A percentile compares a stretch with the other conserved stretches of the same genome.
Evolutionary conservation across 2,888 invertebrate species (phyloP).

Genomic region (Campopleginae sp.): DNA sequence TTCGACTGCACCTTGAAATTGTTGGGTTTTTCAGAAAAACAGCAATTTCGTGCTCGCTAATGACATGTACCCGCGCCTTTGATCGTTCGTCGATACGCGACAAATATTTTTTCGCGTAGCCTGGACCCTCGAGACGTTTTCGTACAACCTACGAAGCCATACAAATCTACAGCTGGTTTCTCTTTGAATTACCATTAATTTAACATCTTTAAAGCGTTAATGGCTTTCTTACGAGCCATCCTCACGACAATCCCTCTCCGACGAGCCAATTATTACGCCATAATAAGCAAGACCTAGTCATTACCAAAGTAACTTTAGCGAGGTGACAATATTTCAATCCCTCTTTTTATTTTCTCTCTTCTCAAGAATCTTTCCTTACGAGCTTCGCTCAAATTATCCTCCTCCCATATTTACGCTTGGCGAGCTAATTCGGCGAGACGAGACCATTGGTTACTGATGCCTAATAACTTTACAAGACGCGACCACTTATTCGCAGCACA

Average conservation of each 20-base stretch:
- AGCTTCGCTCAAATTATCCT: constrained; percentile 58
- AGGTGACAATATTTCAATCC: constrained; percentile 63
- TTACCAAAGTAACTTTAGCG: constrained; percentile 82
- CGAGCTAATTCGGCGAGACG: constrained; percentile 18
- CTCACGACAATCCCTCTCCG: constrained; percentile 12
- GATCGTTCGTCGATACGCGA: neutral
- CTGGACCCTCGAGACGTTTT: constrained; percentile 14
- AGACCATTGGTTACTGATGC: constrained; percentile 39
- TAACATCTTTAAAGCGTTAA: constrained; percentile 57
- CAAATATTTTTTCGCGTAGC: neutral
- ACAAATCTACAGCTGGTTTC: constrained; percentile 68
- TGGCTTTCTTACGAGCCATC: neutral
- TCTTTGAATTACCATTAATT: constrained; percentile 67
- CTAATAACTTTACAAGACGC: constrained; percentile 38
- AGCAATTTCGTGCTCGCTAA: constrained; percentile 24
- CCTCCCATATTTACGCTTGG: constrained; percentile 44
- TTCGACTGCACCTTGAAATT: neutral
- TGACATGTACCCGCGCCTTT: neutral
- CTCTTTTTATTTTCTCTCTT: constrained; percentile 49
- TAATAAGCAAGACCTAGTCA: constrained; percentile 81
- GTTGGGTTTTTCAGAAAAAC: neutral
- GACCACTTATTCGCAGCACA: constrained; percentile 54
- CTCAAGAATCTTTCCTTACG: constrained; percentile 56
- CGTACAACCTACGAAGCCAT: constrained; percentile 64
- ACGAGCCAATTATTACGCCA: constrained; percentile 68